These are phyloP conservation scores for Eurypyga helias DNA, from an alignment of 2,113 vertebrate species.

Conservation along the genomic window DNA sequence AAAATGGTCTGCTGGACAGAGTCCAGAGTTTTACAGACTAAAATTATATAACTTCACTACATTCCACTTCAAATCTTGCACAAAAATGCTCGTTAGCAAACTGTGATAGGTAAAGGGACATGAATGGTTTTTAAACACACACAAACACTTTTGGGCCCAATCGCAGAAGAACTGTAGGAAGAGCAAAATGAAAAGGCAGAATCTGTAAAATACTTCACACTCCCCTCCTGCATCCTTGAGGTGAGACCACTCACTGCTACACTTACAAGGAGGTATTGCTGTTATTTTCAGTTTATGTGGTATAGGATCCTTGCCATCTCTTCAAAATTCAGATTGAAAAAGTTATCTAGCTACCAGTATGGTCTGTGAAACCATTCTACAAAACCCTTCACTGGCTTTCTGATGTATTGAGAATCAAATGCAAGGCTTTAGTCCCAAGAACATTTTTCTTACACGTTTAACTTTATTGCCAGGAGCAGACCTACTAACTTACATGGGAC, in stretches of 20 bases:
- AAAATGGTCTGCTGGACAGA: slow-evolving; percentile 25
- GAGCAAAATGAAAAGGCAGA: background rate
- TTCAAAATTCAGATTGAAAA: background rate
- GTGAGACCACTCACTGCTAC: background rate
- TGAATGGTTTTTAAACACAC: background rate
- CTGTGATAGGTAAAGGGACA: background rate
- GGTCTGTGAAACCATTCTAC: background rate
- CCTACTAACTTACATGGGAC: background rate
- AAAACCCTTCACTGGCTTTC: background rate
- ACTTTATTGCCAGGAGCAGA: background rate
- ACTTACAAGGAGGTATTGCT: background rate
- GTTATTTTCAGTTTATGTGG: background rate
- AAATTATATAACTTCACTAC: slow-evolving; percentile 32
- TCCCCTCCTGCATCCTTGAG: background rate
- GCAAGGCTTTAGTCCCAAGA: background rate
- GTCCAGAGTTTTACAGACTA: slow-evolving; percentile 33
- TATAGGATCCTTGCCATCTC: background rate
- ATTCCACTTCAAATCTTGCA: slow-evolving; percentile 43
- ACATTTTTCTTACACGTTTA: background rate
- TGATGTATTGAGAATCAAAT: background rate
- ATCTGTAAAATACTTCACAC: slow-evolving; percentile 8
- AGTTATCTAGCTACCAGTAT: background rate
- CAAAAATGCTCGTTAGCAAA: slow-evolving; percentile 43
- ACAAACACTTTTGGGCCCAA: background rate
- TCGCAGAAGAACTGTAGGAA: background rate